These are phyloP conservation scores for Crotalus viridis DNA, from an alignment of 2,113 vertebrate genomes.

Conservation along the genomic window DNA sequence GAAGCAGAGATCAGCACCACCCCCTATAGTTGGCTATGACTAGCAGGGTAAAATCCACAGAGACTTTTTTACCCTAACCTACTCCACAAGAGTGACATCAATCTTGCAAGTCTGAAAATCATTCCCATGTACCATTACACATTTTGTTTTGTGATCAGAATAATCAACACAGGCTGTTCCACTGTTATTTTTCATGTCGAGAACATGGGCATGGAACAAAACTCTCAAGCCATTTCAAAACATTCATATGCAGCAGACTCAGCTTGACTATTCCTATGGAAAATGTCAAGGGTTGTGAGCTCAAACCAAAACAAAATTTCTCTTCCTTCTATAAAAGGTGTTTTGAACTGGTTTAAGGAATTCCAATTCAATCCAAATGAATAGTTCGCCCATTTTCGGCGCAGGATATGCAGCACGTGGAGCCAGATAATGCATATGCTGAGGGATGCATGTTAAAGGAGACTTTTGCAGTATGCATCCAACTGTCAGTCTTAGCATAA, in stretches of 20 bases:
- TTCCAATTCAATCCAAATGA: neutral
- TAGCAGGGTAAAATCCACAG: neutral
- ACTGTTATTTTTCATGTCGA: neutral
- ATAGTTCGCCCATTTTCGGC: neutral
- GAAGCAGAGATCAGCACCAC: neutral
- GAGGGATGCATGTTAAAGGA: neutral
- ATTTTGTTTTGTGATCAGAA: neutral
- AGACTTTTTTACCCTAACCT: neutral
- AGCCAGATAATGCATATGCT: neutral
- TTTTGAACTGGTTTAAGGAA: neutral
- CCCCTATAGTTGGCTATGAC: neutral
- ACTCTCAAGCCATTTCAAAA: neutral
- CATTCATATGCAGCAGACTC: neutral
- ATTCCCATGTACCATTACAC: neutral
- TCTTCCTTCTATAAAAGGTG: neutral
- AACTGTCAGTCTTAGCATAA: neutral
- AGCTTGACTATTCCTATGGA: neutral
- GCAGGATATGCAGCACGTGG: neutral
- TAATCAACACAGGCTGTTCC: neutral
- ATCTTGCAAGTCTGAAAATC: neutral
- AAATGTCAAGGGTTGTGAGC: neutral
- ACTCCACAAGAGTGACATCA: neutral
- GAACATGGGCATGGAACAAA: neutral
- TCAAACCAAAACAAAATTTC: neutral
- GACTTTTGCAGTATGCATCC: neutral